Percentiles rank a stretch among this genome's conserved stretches.
Evolutionary conservation across 1,140 invertebrate species (phyloP).

Genomic region (Hylaeus anthracinus): DNA sequence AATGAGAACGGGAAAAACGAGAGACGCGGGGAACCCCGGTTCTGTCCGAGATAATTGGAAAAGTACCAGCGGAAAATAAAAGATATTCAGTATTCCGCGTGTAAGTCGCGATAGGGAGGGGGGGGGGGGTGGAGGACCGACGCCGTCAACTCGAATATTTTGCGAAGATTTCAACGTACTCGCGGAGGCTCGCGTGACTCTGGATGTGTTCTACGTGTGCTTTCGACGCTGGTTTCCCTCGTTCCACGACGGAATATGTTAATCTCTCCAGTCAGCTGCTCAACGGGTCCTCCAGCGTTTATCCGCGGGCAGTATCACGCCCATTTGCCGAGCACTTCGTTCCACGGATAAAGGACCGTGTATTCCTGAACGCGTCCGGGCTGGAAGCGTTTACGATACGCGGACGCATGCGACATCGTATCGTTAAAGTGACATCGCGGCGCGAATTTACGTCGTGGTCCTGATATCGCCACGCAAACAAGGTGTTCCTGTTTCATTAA

Average conservation of each 20-base stretch:
- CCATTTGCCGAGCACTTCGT: no score
- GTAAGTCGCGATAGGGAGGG: not conserved
- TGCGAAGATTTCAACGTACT: not conserved
- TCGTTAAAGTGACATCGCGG: not conserved
- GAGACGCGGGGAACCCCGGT: slow-evolving; percentile 1
- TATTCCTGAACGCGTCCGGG: no score
- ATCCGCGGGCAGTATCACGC: not conserved
- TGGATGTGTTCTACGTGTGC: not conserved
- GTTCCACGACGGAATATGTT: not conserved
- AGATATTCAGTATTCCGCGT: slow-evolving; percentile 32
- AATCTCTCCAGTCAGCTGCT: not conserved
- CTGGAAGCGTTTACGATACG: no score
- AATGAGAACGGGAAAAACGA: slow-evolving; percentile 47
- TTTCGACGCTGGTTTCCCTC: not conserved
- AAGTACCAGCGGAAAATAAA: slow-evolving; percentile 36
- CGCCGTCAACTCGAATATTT: slow-evolving; percentile 13
- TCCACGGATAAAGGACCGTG: no score
- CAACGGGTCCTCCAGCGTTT: not conserved
- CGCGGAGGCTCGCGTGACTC: slow-evolving; percentile 11
- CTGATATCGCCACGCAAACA: not conserved
- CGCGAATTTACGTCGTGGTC: no score
- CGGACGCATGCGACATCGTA: no score
- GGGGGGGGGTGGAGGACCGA: not conserved
- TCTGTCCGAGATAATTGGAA: slow-evolving; percentile 47
- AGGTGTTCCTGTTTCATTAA: not conserved